Conservation (phyloP, 2,113 vertebrate species). For the Pongo abelii region DNA sequence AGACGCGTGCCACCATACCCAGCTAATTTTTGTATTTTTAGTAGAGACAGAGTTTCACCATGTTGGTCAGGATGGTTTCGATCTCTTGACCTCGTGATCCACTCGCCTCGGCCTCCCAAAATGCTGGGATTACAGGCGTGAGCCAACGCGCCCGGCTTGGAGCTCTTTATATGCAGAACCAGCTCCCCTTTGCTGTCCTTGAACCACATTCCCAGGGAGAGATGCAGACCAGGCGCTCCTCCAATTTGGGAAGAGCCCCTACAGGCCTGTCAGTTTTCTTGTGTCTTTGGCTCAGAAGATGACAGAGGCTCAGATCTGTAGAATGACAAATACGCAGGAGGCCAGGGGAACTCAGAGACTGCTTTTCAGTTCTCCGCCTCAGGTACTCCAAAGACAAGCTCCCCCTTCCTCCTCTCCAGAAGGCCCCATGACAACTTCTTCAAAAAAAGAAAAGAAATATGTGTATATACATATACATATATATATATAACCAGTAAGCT, state of each 20-base stretch:
- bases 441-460: not conserved
- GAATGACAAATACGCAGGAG: not conserved
- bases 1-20: too few species aligned
- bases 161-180: not conserved
- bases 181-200: not conserved
- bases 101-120: too few species aligned
- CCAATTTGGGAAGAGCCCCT: not conserved
- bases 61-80: too few species aligned
- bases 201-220: not conserved
- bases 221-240: not conserved
- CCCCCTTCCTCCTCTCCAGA: not conserved
- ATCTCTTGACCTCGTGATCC: too few species aligned
- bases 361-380: not conserved
- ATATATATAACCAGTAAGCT: too few species aligned
- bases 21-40: too few species aligned
- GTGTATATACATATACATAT: not conserved
- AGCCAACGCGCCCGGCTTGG: too few species aligned
- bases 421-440: not conserved
- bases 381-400: not conserved
- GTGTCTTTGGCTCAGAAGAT: not conserved
- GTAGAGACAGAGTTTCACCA: too few species aligned
- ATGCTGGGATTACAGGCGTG: too few species aligned
- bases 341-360: not conserved
- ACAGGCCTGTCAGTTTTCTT: not conserved
- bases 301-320: not conserved